A percentile compares a stretch with the other conserved stretches of the same genome.
Evolutionary conservation across 2,888 invertebrate genomes (phyloP).

Genomic region (Orthosia gothica): DNA sequence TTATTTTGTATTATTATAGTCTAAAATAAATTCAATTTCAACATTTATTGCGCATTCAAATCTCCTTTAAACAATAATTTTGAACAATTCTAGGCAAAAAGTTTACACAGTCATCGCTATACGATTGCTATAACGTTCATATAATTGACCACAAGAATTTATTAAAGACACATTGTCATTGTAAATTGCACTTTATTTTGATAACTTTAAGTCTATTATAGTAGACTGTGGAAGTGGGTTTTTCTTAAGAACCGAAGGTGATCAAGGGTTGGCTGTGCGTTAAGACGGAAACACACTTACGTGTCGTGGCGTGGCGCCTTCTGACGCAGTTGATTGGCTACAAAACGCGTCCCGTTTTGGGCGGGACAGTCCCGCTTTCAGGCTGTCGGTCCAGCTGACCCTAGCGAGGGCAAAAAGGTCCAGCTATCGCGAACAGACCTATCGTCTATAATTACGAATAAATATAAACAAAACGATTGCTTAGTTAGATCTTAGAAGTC

Average conservation of each 20-base stretch:
- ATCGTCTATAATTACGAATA: too few relatives aligned
- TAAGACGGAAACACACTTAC: slow-evolving; percentile 38
- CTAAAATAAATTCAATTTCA: background rate
- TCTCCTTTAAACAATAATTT: slow-evolving; percentile 18
- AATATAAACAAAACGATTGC: too few relatives aligned
- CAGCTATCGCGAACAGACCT: too few relatives aligned
- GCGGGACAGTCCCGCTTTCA: too few relatives aligned
- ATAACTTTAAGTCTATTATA: slow-evolving; percentile 64
- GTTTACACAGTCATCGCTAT: slow-evolving; percentile 64
- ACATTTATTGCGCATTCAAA: background rate
- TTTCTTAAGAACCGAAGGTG: slow-evolving; percentile 82
- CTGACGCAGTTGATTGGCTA: too few relatives aligned
- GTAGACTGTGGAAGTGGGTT: slow-evolving; percentile 71
- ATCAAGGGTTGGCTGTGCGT: slow-evolving; percentile 81
- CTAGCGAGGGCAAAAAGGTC: too few relatives aligned
- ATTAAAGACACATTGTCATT: slow-evolving; percentile 63
- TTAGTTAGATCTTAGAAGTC: too few relatives aligned
- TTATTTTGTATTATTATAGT: background rate
- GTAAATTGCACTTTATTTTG: slow-evolving; percentile 65
- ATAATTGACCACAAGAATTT: slow-evolving; percentile 76
- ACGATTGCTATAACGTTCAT: slow-evolving; percentile 65
- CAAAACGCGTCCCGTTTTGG: too few relatives aligned
- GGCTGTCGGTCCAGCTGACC: too few relatives aligned
- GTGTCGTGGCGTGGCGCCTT: too few relatives aligned
- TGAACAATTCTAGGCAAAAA: slow-evolving; percentile 59